Evolutionary conservation across 2,888 invertebrate genomes (phyloP).

Genomic region (Invenusta paracnida): DNA sequence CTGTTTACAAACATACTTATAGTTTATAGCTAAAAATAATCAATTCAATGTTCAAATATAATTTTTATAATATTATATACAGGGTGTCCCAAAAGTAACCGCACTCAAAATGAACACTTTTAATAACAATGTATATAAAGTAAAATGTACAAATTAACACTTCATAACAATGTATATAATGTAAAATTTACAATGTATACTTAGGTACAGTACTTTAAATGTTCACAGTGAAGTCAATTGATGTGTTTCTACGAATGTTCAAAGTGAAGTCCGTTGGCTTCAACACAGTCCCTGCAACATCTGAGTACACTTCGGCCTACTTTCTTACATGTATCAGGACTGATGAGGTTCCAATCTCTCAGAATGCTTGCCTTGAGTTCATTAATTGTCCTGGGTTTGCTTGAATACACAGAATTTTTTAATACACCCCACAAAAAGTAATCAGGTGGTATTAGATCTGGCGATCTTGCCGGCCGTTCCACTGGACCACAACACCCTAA

Average conservation of each 20-base stretch:
- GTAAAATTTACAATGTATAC: neutral
- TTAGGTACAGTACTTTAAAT: slow-evolving; percentile 6
- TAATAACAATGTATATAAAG: no score
- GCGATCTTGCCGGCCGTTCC: neutral
- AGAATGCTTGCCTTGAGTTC: neutral
- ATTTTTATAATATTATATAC: no score
- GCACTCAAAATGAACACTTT: no score
- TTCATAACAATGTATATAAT: slow-evolving; percentile 2
- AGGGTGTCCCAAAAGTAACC: no score
- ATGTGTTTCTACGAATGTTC: neutral
- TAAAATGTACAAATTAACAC: no score
- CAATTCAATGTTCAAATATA: no score
- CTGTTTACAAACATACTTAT: no score
- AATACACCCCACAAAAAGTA: neutral
- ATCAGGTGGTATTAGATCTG: slow-evolving; percentile 7
- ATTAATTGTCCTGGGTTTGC: neutral
- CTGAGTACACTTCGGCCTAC: neutral
- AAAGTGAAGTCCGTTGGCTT: slow-evolving; percentile 7
- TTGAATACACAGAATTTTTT: neutral
- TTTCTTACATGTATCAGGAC: neutral
- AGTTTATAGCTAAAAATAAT: no score
- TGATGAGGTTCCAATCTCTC: neutral
- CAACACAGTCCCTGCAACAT: neutral
- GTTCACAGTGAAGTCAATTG: neutral
- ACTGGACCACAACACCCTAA: neutral